Evolutionary conservation across 1,140 invertebrate genomes (phyloP).

Genomic region (Bombus confusus): DNA sequence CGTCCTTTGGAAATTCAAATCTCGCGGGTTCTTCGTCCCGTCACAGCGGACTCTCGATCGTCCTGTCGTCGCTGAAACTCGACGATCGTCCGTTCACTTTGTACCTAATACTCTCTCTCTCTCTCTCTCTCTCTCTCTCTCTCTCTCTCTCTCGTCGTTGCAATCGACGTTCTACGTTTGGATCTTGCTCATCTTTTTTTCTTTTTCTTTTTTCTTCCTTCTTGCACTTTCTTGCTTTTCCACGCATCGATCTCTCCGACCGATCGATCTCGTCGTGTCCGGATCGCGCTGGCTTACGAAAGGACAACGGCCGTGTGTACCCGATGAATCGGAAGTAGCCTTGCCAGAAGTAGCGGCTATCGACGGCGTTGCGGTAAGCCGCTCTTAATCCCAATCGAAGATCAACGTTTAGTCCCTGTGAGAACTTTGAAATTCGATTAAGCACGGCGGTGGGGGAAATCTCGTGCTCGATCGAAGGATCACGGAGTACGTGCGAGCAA

Average conservation of each 20-base stretch:
- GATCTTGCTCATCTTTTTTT: too few species aligned
- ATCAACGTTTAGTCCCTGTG: background rate
- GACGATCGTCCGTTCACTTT: background rate
- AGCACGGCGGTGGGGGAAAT: background rate
- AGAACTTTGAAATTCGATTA: slow-evolving; percentile 26
- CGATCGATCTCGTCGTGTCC: background rate
- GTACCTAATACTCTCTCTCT: too few species aligned
- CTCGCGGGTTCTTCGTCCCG: background rate
- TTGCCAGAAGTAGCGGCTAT: slow-evolving; percentile 22
- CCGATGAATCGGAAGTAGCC: slow-evolving; percentile 32
- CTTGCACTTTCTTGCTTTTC: background rate
- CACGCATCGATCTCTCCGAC: too few species aligned
- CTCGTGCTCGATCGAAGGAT: background rate
- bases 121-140: fast-evolving
- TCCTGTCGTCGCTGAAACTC: too few species aligned
- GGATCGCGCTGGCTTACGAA: background rate
- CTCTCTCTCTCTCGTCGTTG: fast-evolving
- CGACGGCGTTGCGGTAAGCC: slow-evolving; percentile 38
- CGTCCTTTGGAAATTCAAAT: background rate
- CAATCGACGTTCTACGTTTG: background rate
- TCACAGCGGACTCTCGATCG: background rate
- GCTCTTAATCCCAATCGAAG: slow-evolving; percentile 44
- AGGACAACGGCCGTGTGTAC: background rate
- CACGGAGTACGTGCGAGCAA: background rate
- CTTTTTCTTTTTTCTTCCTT: too few species aligned